These are phyloP conservation scores for Nycteola revayana DNA, from an alignment of 2,888 invertebrate species.

Conservation along the genomic window DNA sequence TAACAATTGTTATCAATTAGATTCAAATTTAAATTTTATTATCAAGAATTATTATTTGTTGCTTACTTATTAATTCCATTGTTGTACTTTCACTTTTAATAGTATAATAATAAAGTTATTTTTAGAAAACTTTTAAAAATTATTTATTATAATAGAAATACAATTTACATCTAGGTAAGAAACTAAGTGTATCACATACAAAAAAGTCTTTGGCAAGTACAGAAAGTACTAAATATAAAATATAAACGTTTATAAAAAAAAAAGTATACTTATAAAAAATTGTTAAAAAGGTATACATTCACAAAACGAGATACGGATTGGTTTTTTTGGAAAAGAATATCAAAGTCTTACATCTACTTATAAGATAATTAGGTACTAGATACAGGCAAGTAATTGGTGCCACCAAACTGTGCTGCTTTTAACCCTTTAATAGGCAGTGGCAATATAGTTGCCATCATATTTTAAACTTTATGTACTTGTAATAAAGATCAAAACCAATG, in stretches of 20 bases:
- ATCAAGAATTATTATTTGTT: conserved; percentile 19
- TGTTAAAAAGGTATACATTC: conserved; percentile 29
- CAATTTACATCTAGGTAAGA: conserved; percentile 66
- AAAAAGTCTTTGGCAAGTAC: conserved; percentile 80
- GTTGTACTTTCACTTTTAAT: not conserved
- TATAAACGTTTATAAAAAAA: conserved; percentile 44
- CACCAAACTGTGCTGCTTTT: conserved; percentile 18
- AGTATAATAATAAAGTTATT: conserved; percentile 24
- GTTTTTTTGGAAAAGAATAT: conserved; percentile 11
- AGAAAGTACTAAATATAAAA: conserved; percentile 48
- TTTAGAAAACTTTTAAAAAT: conserved; percentile 39
- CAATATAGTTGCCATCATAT: too few relatives aligned
- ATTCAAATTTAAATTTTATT: not conserved
- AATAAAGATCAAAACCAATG: too few relatives aligned
- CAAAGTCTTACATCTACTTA: conserved; percentile 25
- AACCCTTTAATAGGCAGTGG: too few relatives aligned
- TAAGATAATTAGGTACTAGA: conserved; percentile 32
- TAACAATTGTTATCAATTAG: conserved; percentile 15
- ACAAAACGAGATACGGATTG: conserved; percentile 17
- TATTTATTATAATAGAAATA: conserved; percentile 55
- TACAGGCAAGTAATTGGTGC: conserved; percentile 27
- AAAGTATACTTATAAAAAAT: too few relatives aligned
- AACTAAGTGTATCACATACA: conserved; percentile 77
- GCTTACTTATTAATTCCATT: conserved; percentile 9
- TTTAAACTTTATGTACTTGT: too few relatives aligned